Percentiles rank a stretch among this genome's conserved stretches.
phyloP scores from a whole-genome alignment of 2,113 vertebrate species.

The Ciconia maguari region DNA sequence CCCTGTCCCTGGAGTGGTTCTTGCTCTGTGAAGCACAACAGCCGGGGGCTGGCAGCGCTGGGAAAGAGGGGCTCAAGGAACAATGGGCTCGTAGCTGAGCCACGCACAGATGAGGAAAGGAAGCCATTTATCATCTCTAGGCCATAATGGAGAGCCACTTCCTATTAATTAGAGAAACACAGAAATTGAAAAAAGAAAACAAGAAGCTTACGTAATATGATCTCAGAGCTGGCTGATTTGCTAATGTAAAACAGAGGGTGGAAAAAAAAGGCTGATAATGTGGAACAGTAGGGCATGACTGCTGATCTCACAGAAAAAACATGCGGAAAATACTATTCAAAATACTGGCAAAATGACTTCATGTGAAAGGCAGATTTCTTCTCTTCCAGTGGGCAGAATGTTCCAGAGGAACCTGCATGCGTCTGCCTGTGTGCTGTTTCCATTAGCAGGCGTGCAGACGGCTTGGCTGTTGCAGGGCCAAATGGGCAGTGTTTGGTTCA shows the following conservation, averaged over 20 bases:
- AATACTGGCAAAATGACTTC: constrained; percentile 50
- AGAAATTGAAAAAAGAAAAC: background rate
- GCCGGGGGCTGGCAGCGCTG: background rate
- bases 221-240: constrained; percentile 36
- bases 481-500: background rate
- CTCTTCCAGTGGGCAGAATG: constrained; percentile 27
- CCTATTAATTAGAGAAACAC: constrained; percentile 59
- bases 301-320: constrained; percentile 64
- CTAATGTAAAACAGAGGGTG: constrained; percentile 25
- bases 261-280: constrained; percentile 53
- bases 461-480: background rate
- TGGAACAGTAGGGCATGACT: constrained; percentile 62
- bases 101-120: background rate
- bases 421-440: background rate
- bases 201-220: constrained; percentile 23
- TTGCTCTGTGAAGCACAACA: background rate
- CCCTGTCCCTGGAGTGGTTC: background rate
- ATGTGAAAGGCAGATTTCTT: constrained; percentile 50
- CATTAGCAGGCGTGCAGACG: background rate
- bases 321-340: constrained; percentile 58
- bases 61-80: constrained; percentile 21
- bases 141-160: constrained; percentile 39
- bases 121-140: constrained; percentile 51
- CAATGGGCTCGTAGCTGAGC: constrained; percentile 5
- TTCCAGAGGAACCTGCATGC: background rate